Conservation (phyloP, 2,797 vertebrate genomes). For the Lagorchestes hirsutus region DNA sequence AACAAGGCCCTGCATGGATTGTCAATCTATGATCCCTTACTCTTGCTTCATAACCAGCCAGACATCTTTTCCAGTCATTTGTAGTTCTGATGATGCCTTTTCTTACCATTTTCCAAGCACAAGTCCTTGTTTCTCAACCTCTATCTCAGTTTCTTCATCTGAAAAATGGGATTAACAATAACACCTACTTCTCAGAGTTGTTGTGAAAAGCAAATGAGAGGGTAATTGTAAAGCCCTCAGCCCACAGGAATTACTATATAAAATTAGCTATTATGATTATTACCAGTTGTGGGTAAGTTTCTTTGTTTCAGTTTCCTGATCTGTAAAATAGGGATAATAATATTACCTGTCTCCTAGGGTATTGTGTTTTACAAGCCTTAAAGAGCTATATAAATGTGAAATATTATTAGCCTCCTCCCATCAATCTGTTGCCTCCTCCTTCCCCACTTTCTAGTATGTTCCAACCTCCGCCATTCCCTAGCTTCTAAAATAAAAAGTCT, state of each 20-base stretch:
- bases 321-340: background rate
- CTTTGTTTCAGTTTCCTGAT: background rate
- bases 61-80: background rate
- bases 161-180: too few species aligned
- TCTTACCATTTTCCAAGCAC: background rate
- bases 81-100: background rate
- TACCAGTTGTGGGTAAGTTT: background rate
- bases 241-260: background rate
- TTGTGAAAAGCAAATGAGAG: background rate
- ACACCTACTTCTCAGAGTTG: too few species aligned
- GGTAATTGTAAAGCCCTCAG: background rate
- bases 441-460: constrained; percentile 42
- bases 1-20: background rate
- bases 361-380: background rate
- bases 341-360: background rate
- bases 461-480: background rate
- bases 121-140: too few species aligned
- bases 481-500: background rate
- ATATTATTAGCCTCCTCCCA: background rate
- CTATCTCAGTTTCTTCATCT: too few species aligned
- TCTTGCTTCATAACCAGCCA: background rate
- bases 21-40: background rate
- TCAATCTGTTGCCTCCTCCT: background rate
- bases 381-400: background rate
- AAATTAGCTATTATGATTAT: background rate